These are phyloP conservation scores for Molossus alvarezi DNA, from an alignment of 2,797 vertebrate species.

Conservation along the genomic window DNA sequence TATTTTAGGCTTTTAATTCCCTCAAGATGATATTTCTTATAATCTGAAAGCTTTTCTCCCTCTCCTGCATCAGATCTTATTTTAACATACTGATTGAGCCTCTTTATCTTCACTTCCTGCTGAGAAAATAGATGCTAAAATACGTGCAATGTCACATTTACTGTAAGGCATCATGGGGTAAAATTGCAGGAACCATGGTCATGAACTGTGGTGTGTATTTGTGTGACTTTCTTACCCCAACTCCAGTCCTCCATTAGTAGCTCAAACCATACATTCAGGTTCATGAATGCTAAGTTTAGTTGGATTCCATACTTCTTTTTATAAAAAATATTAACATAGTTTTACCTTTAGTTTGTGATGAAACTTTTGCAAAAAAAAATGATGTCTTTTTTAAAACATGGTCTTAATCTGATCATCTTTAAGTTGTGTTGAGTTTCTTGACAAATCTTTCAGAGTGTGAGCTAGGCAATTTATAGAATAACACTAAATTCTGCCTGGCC, in stretches of 20 bases:
- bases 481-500: not conserved
- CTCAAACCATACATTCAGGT: not conserved
- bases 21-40: constrained; percentile 80
- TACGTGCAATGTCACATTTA: constrained; percentile 82
- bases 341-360: not conserved
- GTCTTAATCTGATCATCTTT: constrained; percentile 34
- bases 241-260: constrained; percentile 35
- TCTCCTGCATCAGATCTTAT: constrained; percentile 83
- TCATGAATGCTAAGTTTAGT: not conserved
- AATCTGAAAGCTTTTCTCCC: constrained; percentile 81
- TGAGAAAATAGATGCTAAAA: constrained; percentile 83
- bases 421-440: constrained; percentile 26
- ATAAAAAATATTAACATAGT: not conserved
- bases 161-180: constrained; percentile 77
- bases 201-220: not conserved
- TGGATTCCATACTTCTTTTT: constrained; percentile 30
- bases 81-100: constrained; percentile 85
- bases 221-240: not conserved
- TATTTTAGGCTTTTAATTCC: constrained; percentile 85
- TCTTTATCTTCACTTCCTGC: constrained; percentile 84
- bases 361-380: constrained; percentile 22
- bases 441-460: not conserved
- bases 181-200: constrained; percentile 65
- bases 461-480: not conserved
- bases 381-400: not conserved